Evolutionary conservation across 2,113 vertebrate species (phyloP).

Genomic region (Sinocyclocheilus anshuiensis): DNA sequence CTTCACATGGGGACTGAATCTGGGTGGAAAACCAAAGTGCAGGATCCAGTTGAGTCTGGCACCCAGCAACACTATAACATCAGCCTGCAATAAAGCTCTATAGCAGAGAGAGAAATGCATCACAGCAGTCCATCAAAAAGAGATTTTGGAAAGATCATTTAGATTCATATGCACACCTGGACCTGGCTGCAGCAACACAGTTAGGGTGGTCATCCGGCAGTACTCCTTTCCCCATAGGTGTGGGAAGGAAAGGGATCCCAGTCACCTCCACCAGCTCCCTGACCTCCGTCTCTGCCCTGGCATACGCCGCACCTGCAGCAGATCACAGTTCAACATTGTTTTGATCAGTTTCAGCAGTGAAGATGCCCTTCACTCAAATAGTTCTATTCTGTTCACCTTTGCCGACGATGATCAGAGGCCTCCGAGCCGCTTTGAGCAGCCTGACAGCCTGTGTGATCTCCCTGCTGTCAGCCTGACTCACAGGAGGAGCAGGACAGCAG

Average conservation of each 20-base stretch:
- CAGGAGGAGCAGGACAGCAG: conserved; percentile 84
- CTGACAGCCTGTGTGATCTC: conserved; percentile 75
- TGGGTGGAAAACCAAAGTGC: conserved; percentile 93
- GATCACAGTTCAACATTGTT: neutral
- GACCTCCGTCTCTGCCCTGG: conserved; percentile 82
- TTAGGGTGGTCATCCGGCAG: conserved; percentile 89
- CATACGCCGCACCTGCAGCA: conserved; percentile 87
- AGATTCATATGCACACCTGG: conserved; percentile 69
- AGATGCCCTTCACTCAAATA: neutral
- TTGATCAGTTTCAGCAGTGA: neutral
- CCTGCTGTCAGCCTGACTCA: conserved; percentile 76
- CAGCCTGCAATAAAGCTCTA: conserved; percentile 89
- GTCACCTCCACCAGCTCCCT: conserved; percentile 81
- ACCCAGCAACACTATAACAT: conserved; percentile 90
- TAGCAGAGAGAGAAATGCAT: neutral
- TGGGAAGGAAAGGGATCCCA: conserved; percentile 90
- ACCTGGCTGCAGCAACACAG: conserved; percentile 91
- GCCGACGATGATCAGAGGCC: conserved; percentile 89
- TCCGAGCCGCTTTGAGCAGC: conserved; percentile 76
- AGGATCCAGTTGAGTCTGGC: conserved; percentile 97
- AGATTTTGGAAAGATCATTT: neutral
- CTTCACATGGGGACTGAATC: conserved; percentile 85
- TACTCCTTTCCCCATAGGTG: conserved; percentile 97
- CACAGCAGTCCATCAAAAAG: neutral
- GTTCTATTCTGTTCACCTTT: conserved; percentile 80